A percentile compares a stretch with the other conserved stretches of the same genome.
Evolutionary conservation across 2,113 vertebrate species (phyloP).

Genomic region (Spermophilus dauricus): DNA sequence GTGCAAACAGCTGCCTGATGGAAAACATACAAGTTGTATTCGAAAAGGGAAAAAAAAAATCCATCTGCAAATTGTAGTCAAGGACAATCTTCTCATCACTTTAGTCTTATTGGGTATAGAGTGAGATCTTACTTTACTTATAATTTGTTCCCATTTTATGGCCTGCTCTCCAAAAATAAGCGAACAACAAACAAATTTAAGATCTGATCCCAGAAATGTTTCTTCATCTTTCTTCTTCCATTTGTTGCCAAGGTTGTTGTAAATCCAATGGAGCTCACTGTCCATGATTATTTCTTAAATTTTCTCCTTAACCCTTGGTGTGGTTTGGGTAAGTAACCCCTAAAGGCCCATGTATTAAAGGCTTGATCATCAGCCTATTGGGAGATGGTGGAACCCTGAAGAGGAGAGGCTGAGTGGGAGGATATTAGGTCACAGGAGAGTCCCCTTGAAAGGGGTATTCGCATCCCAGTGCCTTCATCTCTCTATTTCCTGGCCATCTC

Average conservation of each 20-base stretch:
- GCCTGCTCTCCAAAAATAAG: not conserved
- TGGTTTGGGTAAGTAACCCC: not conserved
- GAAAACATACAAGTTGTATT: not conserved
- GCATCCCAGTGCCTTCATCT: no score
- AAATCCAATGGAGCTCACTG: not conserved
- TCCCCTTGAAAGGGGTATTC: not conserved
- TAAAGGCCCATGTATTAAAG: not conserved
- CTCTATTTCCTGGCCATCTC: not conserved
- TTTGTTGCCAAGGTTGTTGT: not conserved
- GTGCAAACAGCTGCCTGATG: not conserved
- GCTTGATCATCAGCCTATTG: no score
- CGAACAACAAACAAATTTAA: not conserved
- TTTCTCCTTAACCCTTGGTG: not conserved
- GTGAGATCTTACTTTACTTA: slow-evolving; percentile 18
- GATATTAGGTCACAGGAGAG: not conserved
- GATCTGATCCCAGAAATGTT: not conserved
- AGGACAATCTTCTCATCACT: not conserved
- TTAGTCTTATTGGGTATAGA: not conserved
- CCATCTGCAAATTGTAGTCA: not conserved
- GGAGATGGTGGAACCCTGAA: not conserved
- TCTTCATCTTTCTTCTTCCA: not conserved
- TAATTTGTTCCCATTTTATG: not conserved
- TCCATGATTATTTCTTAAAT: not conserved
- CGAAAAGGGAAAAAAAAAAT: not conserved
- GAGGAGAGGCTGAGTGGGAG: not conserved